These are phyloP conservation scores for Acrocephalus arundinaceus DNA, from an alignment of 2,113 vertebrate species.

Conservation along the genomic window DNA sequence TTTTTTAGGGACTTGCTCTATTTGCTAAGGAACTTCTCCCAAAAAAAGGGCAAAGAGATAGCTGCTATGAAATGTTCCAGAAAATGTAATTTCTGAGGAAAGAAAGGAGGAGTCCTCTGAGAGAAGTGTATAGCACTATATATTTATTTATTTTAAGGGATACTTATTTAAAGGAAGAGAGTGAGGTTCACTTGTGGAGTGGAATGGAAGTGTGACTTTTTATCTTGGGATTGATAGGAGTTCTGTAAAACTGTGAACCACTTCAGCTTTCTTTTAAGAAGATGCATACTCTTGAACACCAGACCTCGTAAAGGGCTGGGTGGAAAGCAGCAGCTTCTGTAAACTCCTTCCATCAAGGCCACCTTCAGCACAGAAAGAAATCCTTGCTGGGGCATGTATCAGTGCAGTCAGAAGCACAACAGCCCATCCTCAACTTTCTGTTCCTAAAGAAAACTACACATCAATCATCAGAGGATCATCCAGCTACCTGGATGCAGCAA, in stretches of 20 bases:
- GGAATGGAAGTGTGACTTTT: not conserved
- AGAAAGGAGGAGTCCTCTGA: not conserved
- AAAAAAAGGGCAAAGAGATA: not conserved
- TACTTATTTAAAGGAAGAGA: not conserved
- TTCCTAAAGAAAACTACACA: not conserved
- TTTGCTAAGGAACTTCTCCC: not conserved
- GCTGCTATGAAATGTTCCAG: not conserved
- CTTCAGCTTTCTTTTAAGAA: not conserved
- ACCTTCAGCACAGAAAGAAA: not conserved
- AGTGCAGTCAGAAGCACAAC: not conserved
- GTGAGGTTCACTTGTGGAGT: not conserved
- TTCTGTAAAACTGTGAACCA: not conserved
- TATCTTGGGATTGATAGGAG: not conserved
- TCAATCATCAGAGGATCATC: not conserved
- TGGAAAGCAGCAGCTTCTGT: not conserved
- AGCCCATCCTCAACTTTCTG: not conserved
- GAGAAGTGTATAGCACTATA: fast-evolving
- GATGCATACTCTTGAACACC: not conserved
- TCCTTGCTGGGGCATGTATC: not conserved
- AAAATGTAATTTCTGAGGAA: not conserved
- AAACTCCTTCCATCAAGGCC: not conserved
- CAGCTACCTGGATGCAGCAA: not conserved
- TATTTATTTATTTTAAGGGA: not conserved
- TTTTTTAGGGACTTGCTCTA: not conserved
- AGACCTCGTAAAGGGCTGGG: not conserved